phyloP scores from a whole-genome alignment of 2,797 vertebrate species.

The Sparidentex hasta region DNA sequence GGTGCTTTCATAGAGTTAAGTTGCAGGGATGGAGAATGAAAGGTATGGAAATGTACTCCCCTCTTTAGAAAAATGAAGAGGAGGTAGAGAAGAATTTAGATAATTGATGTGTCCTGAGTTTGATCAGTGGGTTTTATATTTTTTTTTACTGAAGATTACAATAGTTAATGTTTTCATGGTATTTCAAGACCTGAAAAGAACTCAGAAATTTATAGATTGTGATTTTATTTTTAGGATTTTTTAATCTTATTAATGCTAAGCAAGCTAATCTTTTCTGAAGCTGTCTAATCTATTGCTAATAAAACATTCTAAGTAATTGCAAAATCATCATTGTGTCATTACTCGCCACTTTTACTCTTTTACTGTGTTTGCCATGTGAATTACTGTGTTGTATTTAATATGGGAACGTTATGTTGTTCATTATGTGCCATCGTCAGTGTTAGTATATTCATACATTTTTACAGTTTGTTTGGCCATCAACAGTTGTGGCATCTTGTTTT shows the following conservation, averaged over 20 bases:
- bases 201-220: background rate
- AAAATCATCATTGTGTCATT: no score
- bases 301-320: no score
- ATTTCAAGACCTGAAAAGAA: background rate
- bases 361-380: no score
- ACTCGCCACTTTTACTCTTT: no score
- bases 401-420: no score
- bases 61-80: background rate
- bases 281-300: no score
- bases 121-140: background rate
- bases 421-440: no score
- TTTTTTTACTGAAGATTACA: background rate
- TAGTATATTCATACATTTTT: no score
- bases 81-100: background rate
- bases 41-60: background rate
- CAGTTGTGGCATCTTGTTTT: no score
- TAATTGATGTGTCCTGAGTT: background rate
- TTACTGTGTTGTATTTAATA: no score
- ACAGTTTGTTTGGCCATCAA: no score
- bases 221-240: background rate
- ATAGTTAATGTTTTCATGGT: background rate
- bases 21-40: slow-evolving; percentile 46
- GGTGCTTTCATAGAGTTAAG: slow-evolving; percentile 50
- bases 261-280: background rate
- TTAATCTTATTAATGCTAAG: no score